Evolutionary conservation across 2,797 vertebrate genomes (phyloP).

Genomic region (Sebastes kiyomatsui): DNA sequence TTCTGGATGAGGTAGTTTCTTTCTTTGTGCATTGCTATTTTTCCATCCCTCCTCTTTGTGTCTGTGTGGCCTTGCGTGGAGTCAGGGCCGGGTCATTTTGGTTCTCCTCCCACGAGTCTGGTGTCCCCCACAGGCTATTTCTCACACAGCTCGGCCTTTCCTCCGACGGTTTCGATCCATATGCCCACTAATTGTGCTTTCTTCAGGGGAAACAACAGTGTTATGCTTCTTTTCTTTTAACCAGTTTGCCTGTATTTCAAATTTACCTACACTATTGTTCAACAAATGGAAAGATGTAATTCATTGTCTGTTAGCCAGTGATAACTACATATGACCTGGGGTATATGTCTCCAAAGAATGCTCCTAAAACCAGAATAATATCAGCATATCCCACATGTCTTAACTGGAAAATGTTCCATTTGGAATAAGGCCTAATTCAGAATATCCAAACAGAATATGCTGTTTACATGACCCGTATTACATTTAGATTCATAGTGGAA

Average conservation of each 20-base stretch:
- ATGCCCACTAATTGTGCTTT: background rate
- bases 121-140: slow-evolving; percentile 13
- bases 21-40: slow-evolving; percentile 25
- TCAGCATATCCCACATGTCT: too few species aligned
- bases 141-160: slow-evolving; percentile 9
- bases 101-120: slow-evolving; percentile 24
- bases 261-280: background rate
- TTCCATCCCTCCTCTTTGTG: slow-evolving; percentile 5
- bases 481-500: rapidly evolving
- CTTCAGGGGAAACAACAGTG: background rate
- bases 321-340: rapidly evolving
- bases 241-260: background rate
- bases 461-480: too few species aligned
- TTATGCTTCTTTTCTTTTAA: background rate
- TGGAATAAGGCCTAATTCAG: too few species aligned
- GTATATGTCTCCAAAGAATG: too few species aligned
- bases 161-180: background rate
- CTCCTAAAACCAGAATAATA: too few species aligned
- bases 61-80: slow-evolving; percentile 38
- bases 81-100: slow-evolving; percentile 39
- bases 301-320: too few species aligned
- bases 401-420: too few species aligned
- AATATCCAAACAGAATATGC: too few species aligned
- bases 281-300: too few species aligned
- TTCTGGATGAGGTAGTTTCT: slow-evolving; percentile 26